Percentiles rank a stretch among this genome's conserved stretches.
These are phyloP conservation scores for Oligia fasciuncula DNA, from an alignment of 2,888 invertebrate genomes.

Conservation along the genomic window DNA sequence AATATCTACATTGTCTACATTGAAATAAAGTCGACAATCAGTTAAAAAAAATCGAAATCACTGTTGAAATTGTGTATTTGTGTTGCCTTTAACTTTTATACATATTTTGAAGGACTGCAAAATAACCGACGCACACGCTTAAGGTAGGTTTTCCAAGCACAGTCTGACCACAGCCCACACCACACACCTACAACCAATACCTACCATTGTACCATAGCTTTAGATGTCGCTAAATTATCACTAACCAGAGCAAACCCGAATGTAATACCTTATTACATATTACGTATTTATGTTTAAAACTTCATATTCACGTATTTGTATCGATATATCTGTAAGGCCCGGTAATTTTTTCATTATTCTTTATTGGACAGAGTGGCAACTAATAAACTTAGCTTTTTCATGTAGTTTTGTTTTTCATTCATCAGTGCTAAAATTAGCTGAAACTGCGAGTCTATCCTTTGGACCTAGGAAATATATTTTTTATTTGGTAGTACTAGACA, in stretches of 20 bases:
- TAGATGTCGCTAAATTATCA: slow-evolving; percentile 56
- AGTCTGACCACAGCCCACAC: neutral
- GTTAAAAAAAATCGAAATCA: too few species aligned
- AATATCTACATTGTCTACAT: neutral
- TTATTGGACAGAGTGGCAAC: slow-evolving; percentile 19
- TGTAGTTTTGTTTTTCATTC: slow-evolving; percentile 42
- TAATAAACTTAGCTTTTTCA: slow-evolving; percentile 60
- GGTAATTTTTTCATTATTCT: slow-evolving; percentile 2
- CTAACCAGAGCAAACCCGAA: slow-evolving; percentile 47
- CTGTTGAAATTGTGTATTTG: too few species aligned
- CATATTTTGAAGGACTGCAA: neutral
- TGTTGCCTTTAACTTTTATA: neutral
- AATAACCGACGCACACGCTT: neutral
- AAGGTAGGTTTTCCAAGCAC: slow-evolving; percentile 4
- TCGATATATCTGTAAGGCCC: slow-evolving; percentile 5
- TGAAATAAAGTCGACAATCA: neutral
- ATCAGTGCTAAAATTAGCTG: neutral
- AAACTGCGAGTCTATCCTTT: neutral
- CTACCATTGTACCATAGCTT: slow-evolving; percentile 42
- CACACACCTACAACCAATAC: neutral
- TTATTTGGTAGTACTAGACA: neutral
- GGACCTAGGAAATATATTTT: too few species aligned
- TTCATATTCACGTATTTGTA: slow-evolving; percentile 36
- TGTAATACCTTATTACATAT: slow-evolving; percentile 25
- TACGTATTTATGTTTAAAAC: slow-evolving; percentile 12